Base-by-base conservation (phyloP, 2,113 vertebrate species). In the Cinclus cinclus region DNA sequence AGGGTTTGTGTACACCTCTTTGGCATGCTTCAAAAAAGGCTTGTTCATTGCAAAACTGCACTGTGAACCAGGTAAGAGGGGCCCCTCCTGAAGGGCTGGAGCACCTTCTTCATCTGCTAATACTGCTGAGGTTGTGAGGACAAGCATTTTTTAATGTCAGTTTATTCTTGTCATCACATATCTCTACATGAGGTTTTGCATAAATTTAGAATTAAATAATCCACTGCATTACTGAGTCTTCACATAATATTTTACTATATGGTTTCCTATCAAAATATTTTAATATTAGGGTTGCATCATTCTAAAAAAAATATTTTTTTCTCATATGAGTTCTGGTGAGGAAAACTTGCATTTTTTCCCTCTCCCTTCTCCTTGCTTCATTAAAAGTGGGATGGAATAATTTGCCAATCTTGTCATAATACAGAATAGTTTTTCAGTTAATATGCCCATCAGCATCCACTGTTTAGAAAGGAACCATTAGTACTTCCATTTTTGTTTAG, bases 1-100 rank as follows among this genome's bases (percentile, higher is more conserved):
- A 22, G 33, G 14, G 2, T 83, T 79, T 19, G 30, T 5, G 13
- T 13, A 22, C 39, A 39, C 1, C 3, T 53, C 42, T 37, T 50
- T 13, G 63, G 39, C 30, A 63, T 0, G 0, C 5, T 37, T 42
- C 5, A 63, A 24, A 42, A 79, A 63, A 35, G 19, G 6, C 31
- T 30, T 49, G 9, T 41, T 68, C 28, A 31, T 31, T 42, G 37
- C 7, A 50, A 35, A 28, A 59, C 6, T 42, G 18, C 25, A 31
- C 44, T 15, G 11, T 87, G 44, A 56, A 59, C 7, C 27, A 77
- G 12, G 18, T 35, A 46, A 62, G 1, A 81, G 27, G 21, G 27
- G 30, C 31, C 81, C 81, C 41, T 65, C 8, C 7, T 10, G 8
- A 88, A 27, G 5, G 2, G 1, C 23, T 87, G 3, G 1, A 37